phyloP scores from a whole-genome alignment of 2,888 invertebrate genomes.

The Eupithecia subumbrata region DNA sequence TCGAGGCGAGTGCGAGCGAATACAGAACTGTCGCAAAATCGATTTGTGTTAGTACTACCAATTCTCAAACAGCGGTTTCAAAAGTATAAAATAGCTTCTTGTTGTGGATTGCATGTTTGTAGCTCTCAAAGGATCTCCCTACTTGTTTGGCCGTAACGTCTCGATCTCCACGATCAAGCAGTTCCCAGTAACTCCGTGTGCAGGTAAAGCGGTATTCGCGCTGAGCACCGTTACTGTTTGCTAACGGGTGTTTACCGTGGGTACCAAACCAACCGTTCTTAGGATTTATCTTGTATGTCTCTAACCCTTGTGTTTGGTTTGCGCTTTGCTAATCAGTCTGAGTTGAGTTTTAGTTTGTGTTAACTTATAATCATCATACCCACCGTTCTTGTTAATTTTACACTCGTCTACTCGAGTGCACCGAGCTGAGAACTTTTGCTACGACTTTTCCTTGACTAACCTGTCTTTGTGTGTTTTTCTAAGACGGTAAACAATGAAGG shows the following conservation, averaged over 20 bases:
- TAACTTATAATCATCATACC: not conserved
- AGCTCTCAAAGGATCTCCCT: constrained; percentile 26
- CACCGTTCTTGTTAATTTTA: not conserved
- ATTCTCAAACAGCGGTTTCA: not conserved
- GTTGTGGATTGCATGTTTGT: not conserved
- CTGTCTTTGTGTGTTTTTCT: not conserved
- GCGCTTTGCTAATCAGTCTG: constrained; percentile 34
- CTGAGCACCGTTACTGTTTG: constrained; percentile 49
- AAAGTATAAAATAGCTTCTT: not conserved
- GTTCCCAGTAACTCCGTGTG: constrained; percentile 27
- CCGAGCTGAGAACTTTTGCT: not conserved
- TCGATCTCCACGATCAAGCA: constrained; percentile 24
- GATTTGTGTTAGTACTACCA: not conserved
- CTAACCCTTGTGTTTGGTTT: constrained; percentile 48
- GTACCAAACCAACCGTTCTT: constrained; percentile 44
- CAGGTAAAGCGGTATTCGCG: constrained; percentile 35
- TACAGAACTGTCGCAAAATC: not conserved
- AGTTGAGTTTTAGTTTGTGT: constrained; percentile 14
- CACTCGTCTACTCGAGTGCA: not conserved
- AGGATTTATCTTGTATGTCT: constrained; percentile 42
- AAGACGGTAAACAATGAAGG: not conserved
- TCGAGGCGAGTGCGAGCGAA: not conserved
- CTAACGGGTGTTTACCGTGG: constrained; percentile 53
- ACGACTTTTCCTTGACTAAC: not conserved
- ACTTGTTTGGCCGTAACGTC: constrained; percentile 19